Conservation (phyloP, 2,888 invertebrate species). For the Mamestra brassicae region DNA sequence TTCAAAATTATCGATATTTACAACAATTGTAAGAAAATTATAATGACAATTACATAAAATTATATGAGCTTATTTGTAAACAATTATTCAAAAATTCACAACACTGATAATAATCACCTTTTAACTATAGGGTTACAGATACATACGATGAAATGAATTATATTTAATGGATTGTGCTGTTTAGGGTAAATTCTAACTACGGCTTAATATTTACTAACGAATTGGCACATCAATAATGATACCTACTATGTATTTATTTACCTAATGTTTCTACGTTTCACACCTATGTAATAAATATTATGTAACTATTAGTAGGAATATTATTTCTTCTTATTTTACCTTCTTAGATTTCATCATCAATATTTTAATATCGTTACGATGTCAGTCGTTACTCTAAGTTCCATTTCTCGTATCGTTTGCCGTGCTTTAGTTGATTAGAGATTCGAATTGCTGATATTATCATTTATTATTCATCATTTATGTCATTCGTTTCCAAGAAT, state of each 20-base stretch:
- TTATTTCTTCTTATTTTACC: constrained; percentile 64
- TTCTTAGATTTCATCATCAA: constrained; percentile 58
- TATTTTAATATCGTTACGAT: constrained; percentile 64
- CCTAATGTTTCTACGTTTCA: constrained; percentile 72
- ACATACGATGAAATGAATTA: constrained; percentile 66
- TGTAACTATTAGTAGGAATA: constrained; percentile 78
- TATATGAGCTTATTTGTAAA: constrained; percentile 62
- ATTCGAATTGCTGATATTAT: constrained; percentile 52
- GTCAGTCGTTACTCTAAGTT: constrained; percentile 67
- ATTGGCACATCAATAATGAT: constrained; percentile 78
- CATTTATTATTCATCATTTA: constrained; percentile 39
- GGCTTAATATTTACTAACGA: constrained; percentile 67
- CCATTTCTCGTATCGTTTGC: constrained; percentile 49
- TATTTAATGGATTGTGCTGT: constrained; percentile 70
- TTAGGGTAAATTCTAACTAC: constrained; percentile 71
- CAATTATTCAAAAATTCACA: constrained; percentile 77
- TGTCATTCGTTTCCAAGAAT: constrained; percentile 36
- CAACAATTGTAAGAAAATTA: constrained; percentile 65
- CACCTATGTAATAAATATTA: constrained; percentile 70
- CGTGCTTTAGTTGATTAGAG: constrained; percentile 38
- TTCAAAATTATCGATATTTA: constrained; percentile 67
- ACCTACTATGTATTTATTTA: constrained; percentile 64
- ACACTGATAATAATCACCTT: constrained; percentile 78
- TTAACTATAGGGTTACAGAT: constrained; percentile 72
- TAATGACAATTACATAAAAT: constrained; percentile 61